A percentile compares a stretch with the other conserved stretches of the same genome.
Conservation (phyloP, 2,888 invertebrate species). For the Ormyrus rosae region DNA sequence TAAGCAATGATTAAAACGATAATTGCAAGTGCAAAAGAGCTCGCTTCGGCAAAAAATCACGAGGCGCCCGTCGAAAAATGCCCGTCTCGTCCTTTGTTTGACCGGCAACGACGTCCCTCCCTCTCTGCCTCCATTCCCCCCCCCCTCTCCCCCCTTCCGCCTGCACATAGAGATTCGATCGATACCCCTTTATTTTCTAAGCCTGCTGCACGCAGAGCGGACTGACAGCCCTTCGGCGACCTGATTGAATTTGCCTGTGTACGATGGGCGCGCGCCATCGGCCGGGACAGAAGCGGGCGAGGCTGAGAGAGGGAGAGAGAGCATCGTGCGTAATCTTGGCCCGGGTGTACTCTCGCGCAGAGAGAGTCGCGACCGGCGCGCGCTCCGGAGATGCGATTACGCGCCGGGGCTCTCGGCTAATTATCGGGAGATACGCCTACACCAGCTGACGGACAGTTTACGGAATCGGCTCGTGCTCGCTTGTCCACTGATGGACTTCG, state of each 20-base stretch:
- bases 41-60: not conserved
- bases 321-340: not conserved
- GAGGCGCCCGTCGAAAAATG: not conserved
- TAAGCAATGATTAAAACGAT: not conserved
- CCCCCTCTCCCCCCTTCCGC: not conserved
- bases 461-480: too few species aligned
- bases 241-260: constrained; percentile 56
- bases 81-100: constrained; percentile 18
- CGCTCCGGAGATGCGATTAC: constrained; percentile 29
- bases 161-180: constrained; percentile 39
- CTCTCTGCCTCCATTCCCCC: constrained; percentile 33
- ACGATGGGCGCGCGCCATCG: constrained; percentile 3
- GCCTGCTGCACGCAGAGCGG: constrained; percentile 10
- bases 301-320: not conserved
- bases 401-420: not conserved
- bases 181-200: constrained; percentile 33
- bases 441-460: too few species aligned
- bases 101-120: not conserved
- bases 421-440: too few species aligned
- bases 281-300: not conserved
- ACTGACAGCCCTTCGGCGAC: constrained; percentile 25
- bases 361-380: constrained; percentile 31
- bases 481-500: too few species aligned
- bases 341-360: constrained; percentile 1
- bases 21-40: not conserved